Percentiles rank a stretch among this genome's conserved stretches.
Conservation (phyloP, 2,888 invertebrate genomes). For the Parnassius orleans region DNA sequence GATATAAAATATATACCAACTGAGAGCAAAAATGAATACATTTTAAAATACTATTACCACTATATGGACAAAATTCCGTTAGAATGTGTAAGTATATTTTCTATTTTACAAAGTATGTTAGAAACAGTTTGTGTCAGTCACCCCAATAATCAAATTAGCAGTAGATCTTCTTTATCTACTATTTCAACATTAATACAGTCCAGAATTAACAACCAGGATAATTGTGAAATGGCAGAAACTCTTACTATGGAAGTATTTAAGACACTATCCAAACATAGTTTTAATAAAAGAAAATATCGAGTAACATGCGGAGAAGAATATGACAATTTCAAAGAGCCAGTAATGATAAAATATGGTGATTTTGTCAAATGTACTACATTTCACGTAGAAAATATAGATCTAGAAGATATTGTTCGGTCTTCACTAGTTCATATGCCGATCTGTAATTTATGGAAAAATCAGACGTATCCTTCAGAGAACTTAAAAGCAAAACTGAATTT, state of each 20-base stretch:
- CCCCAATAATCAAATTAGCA: slow-evolving; percentile 39
- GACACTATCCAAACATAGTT: slow-evolving; percentile 52
- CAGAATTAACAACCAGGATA: slow-evolving; percentile 38
- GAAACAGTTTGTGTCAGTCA: slow-evolving; percentile 45
- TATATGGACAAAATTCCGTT: slow-evolving; percentile 52
- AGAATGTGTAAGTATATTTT: slow-evolving; percentile 61
- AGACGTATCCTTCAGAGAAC: slow-evolving; percentile 44
- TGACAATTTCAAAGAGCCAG: slow-evolving; percentile 58
- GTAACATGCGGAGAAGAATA: slow-evolving; percentile 64
- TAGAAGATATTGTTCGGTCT: slow-evolving; percentile 54
- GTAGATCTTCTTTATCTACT: slow-evolving; percentile 43
- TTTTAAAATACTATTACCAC: slow-evolving; percentile 42
- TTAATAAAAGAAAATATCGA: slow-evolving; percentile 53
- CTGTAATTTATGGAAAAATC: slow-evolving; percentile 55
- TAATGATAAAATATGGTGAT: slow-evolving; percentile 62
- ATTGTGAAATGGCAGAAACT: slow-evolving; percentile 48
- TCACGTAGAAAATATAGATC: slow-evolving; percentile 62
- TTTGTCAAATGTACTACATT: slow-evolving; percentile 57
- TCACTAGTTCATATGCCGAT: slow-evolving; percentile 60
- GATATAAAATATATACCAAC: slow-evolving; percentile 54
- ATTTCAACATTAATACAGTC: slow-evolving; percentile 38
- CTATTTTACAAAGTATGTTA: slow-evolving; percentile 59
- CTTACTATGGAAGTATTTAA: slow-evolving; percentile 57
- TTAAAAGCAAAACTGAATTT: slow-evolving; percentile 64
- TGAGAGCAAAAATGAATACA: slow-evolving; percentile 36